Evolutionary conservation across 37 sponge, comb jelly and placozoan genomes (phyloP).

Genomic region (Petrosia ficiformis): DNA sequence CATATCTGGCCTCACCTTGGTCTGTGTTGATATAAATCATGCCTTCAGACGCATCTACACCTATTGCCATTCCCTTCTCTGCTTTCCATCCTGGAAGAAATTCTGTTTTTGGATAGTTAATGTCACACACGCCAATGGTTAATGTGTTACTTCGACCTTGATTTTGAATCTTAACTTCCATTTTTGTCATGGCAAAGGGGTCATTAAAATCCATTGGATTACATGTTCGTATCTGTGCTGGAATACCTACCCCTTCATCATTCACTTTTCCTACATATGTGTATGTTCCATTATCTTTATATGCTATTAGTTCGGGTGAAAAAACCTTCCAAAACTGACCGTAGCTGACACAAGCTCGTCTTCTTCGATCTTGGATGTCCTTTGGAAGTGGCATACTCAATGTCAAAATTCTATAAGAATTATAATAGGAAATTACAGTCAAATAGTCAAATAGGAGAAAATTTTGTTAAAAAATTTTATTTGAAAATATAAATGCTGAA

Average conservation of each 20-base stretch:
- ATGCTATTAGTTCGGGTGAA: background rate
- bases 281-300: background rate
- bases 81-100: constrained; percentile 61
- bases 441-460: too few species aligned
- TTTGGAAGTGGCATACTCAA: constrained; percentile 7
- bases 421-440: too few species aligned
- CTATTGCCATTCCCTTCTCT: constrained; percentile 29
- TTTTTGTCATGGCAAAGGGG: background rate
- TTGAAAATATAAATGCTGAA: too few species aligned
- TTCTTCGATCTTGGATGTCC: background rate
- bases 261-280: constrained; percentile 11
- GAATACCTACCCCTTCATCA: background rate
- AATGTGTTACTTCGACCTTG: constrained; percentile 44
- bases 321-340: background rate
- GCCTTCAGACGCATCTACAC: constrained; percentile 58
- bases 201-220: constrained; percentile 4
- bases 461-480: too few species aligned
- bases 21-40: constrained; percentile 25
- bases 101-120: constrained; percentile 33
- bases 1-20: constrained; percentile 10
- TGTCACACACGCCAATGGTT: constrained; percentile 52
- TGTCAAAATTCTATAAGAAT: too few species aligned
- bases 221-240: background rate
- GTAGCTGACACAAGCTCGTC: background rate
- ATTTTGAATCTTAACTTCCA: constrained; percentile 5